Conservation (phyloP, 2,797 vertebrate species). For the Chloroceryle amazona region DNA sequence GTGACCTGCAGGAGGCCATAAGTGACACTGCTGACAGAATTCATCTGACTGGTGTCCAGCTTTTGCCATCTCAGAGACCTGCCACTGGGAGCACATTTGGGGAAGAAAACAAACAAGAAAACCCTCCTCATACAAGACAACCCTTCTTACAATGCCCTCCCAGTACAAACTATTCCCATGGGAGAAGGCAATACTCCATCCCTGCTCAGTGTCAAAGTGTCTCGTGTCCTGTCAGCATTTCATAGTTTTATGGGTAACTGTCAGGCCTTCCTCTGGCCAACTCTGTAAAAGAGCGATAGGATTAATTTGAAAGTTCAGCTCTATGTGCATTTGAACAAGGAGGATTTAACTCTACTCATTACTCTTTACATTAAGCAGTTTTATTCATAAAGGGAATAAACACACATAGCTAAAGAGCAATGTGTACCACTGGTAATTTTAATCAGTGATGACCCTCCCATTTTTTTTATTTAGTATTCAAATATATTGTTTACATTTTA, state of each 20-base stretch:
- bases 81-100: background rate
- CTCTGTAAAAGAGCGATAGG: background rate
- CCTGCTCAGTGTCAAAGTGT: background rate
- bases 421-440: background rate
- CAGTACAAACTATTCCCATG: background rate
- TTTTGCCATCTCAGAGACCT: background rate
- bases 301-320: background rate
- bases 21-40: background rate
- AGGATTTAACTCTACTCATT: background rate
- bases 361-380: background rate
- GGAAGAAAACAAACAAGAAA: background rate
- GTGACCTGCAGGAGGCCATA: background rate
- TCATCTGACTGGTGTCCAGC: background rate
- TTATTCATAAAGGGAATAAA: background rate
- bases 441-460: background rate
- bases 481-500: background rate
- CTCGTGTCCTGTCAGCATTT: rapidly evolving
- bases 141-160: background rate
- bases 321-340: background rate
- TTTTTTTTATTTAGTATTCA: background rate
- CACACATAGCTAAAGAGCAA: background rate
- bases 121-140: background rate
- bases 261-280: background rate
- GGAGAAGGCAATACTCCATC: background rate
- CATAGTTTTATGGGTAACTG: background rate